phyloP scores from a whole-genome alignment of 1,140 invertebrate genomes.

The Anagrus nilaparvatae region DNA sequence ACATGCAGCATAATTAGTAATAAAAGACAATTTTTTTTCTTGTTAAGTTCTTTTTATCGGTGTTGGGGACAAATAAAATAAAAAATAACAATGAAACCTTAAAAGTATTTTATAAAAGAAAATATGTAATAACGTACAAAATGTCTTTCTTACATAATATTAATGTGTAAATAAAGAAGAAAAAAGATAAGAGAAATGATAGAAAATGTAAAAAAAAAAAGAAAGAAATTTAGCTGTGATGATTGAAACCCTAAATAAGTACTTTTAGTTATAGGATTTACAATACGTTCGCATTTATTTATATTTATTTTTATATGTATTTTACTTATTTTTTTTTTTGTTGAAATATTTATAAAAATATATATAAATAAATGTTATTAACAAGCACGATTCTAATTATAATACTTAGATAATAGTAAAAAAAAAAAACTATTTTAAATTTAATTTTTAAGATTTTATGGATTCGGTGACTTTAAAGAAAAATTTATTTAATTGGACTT shows the following conservation, averaged over 20 bases:
- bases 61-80: no score
- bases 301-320: conserved; percentile 14
- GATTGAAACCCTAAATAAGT: conserved; percentile 30
- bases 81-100: not conserved
- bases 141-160: conserved; percentile 2
- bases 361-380: conserved; percentile 18
- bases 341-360: conserved; percentile 18
- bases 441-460: no score
- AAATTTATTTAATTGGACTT: no score
- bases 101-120: not conserved
- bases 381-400: no score
- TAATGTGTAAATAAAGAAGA: conserved; percentile 9
- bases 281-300: conserved; percentile 11
- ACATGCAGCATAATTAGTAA: no score
- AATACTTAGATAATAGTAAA: no score
- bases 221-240: conserved; percentile 36
- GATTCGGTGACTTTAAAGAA: no score
- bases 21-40: no score
- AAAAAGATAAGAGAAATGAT: not conserved
- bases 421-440: no score
- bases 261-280: conserved; percentile 35
- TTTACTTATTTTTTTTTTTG: conserved; percentile 19
- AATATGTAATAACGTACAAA: not conserved
- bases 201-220: conserved; percentile 12
- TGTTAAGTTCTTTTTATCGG: no score